phyloP scores from a whole-genome alignment of 2,113 vertebrate species.

The Platichthys stellatus region DNA sequence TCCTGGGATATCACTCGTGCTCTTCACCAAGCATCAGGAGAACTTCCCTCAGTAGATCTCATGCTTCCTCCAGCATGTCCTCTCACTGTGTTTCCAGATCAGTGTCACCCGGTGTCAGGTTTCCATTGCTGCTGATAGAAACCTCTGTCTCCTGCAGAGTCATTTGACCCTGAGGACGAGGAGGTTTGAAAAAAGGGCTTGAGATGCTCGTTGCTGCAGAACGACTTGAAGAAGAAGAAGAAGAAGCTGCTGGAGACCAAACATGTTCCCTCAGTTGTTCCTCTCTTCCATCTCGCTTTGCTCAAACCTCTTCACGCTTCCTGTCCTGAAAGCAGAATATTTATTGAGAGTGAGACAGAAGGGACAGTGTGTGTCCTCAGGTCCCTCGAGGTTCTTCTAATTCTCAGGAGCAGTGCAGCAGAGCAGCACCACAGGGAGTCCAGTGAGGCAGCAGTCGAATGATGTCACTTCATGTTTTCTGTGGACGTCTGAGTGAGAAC shows the following conservation, averaged over 20 bases:
- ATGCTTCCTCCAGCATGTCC: too few relatives aligned
- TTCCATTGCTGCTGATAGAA: too few relatives aligned
- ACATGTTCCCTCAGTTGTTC: too few relatives aligned
- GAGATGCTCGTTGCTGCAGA: slow-evolving; percentile 27
- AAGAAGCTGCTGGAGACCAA: background rate
- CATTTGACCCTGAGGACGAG: too few relatives aligned
- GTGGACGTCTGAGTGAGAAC: background rate
- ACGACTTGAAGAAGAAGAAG: background rate
- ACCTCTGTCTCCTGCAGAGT: too few relatives aligned
- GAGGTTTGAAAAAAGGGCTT: background rate
- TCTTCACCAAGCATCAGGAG: too few relatives aligned
- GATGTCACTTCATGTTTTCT: slow-evolving; percentile 33
- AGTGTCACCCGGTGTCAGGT: too few relatives aligned
- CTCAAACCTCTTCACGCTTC: background rate
- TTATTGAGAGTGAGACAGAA: background rate
- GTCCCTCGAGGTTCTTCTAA: slow-evolving; percentile 6
- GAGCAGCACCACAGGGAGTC: slow-evolving; percentile 46
- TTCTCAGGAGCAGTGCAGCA: slow-evolving; percentile 64
- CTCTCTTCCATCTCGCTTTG: background rate
- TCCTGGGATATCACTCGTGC: too few relatives aligned
- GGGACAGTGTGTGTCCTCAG: background rate
- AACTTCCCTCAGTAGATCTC: too few relatives aligned
- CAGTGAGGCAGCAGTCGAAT: slow-evolving; percentile 40
- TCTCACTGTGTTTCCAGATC: too few relatives aligned
- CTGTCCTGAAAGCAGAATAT: background rate